Base-by-base conservation (phyloP, 2,888 invertebrate genomes). In the Argyresthia goedartella region DNA sequence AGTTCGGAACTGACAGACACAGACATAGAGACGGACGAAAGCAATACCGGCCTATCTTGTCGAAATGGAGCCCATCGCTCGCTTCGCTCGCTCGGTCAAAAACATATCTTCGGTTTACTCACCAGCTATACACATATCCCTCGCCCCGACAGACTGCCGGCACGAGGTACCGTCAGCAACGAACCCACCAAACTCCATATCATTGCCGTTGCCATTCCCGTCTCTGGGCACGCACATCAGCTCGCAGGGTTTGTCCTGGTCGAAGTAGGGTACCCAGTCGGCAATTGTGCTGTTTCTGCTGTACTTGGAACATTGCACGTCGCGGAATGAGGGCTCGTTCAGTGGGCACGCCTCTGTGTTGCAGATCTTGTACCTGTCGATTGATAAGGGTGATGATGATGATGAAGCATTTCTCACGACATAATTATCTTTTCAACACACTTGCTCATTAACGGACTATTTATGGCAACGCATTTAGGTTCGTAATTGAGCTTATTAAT, bases 121-220 rank as follows among this genome's bases (percentile, higher is more conserved):
- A 84, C 84, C 84, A 49, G 77, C 73, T 60, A 97, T 93, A 71
- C 96, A 97, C 89, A 96, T 93, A 67, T 96, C 91, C 54, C 93
- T 89, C 0, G 93, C 91, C 16, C 95, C 95, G 41, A 92, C 87
- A 52, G 91, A 92, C 57, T 82, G 82, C 46, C 81, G 67, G 69
- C 96, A 97, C 0, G 95, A 93, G 0, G 96, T 96, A 0, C 96
- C 96, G 73, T 97, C 96, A 0, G 90, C 88, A 0, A 92, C 95
- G 52, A 91, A 90, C 45, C 93, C 92, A 43, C 91, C 91, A 70
- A 93, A 87, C 68, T 93, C 91, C 46, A 93, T 92, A 11, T 76
- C 57, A 50, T 93, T 92, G 60, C 91, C 90, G 61, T 91, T 90
- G 2, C 25, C 25, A 25, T 25, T 25, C 25, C 25, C 25, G 54